A percentile compares a stretch with the other conserved stretches of the same genome.
These are phyloP conservation scores for Norana najaformis DNA, from an alignment of 2,888 invertebrate genomes.

Conservation along the genomic window DNA sequence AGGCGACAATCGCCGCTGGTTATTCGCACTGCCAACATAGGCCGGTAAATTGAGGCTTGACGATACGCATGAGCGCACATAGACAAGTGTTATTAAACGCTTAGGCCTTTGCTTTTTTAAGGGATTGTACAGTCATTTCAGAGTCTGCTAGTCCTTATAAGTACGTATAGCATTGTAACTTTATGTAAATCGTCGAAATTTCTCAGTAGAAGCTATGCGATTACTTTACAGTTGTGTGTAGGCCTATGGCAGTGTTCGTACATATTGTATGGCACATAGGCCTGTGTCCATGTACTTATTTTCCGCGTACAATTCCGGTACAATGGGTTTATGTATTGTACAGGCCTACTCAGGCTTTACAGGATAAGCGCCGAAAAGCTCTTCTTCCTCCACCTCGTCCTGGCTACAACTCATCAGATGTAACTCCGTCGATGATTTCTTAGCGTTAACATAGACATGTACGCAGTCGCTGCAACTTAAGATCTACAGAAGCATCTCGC, in stretches of 20 bases:
- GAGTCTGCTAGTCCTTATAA: too few species aligned
- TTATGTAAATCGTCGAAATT: too few species aligned
- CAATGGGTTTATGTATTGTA: too few species aligned
- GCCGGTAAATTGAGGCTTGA: neutral
- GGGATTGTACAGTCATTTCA: too few species aligned
- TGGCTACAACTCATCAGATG: neutral
- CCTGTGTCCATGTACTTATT: neutral
- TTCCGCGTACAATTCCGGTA: too few species aligned
- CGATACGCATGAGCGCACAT: neutral
- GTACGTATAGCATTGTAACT: too few species aligned
- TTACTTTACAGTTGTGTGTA: neutral
- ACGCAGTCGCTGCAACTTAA: neutral
- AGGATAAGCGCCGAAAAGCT: neutral
- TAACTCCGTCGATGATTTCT: neutral
- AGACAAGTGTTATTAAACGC: too few species aligned
- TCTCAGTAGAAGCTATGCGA: neutral
- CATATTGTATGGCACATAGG: neutral
- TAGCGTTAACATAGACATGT: neutral
- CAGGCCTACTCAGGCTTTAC: too few species aligned
- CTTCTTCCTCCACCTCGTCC: neutral
- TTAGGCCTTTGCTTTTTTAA: neutral
- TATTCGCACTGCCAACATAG: neutral
- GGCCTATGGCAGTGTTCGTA: neutral
- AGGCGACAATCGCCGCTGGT: neutral
- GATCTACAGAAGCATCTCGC: neutral